phyloP scores from a whole-genome alignment of 2,888 invertebrate species.

The Drosophila robusta region DNA sequence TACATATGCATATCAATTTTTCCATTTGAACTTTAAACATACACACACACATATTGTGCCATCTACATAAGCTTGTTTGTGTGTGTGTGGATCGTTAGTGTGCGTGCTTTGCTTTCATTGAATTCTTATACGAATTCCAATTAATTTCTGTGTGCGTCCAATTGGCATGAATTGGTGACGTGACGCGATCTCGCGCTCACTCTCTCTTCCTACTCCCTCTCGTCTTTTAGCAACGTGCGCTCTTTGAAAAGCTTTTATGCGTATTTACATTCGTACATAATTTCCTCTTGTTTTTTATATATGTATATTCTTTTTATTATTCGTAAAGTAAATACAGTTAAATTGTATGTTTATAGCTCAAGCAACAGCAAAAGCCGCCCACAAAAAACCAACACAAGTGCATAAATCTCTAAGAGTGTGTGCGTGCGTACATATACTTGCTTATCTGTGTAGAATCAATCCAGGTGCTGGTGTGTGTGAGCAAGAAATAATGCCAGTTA shows the following conservation, averaged over 20 bases:
- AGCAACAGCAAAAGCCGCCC: constrained; percentile 63
- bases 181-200: constrained; percentile 62
- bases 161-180: constrained; percentile 81
- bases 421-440: constrained; percentile 5
- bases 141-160: constrained; percentile 76
- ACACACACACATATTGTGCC: constrained; percentile 9
- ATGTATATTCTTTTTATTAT: constrained; percentile 44
- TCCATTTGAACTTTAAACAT: constrained; percentile 76
- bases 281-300: constrained; percentile 50
- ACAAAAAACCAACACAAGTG: constrained; percentile 46
- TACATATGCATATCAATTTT: constrained; percentile 53
- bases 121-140: constrained; percentile 79
- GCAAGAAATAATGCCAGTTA: constrained; percentile 64
- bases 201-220: constrained; percentile 17
- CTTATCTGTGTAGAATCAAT: constrained; percentile 27
- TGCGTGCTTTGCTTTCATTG: constrained; percentile 64
- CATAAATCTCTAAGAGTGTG: constrained; percentile 12
- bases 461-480: constrained; percentile 38
- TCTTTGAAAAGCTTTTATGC: constrained; percentile 34
- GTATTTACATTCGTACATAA: constrained; percentile 18
- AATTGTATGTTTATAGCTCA: constrained; percentile 57
- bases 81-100: constrained; percentile 12
- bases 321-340: constrained; percentile 55
- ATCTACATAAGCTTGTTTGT: constrained; percentile 10
- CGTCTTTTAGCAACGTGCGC: constrained; percentile 7